Conservation (phyloP, 2,113 vertebrate genomes). For the Willisornis vidua region DNA sequence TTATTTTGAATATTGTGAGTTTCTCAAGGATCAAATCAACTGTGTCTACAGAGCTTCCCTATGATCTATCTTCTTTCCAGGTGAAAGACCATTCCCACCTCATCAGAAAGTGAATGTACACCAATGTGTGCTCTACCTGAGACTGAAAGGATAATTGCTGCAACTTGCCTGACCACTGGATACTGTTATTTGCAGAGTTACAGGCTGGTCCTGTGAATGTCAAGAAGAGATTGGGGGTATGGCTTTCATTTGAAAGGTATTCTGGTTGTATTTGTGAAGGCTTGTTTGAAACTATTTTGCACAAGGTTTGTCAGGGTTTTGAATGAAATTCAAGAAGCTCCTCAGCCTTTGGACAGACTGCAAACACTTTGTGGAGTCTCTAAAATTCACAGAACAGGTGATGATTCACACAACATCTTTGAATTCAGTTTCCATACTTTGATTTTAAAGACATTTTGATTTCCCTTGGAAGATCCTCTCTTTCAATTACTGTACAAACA, state of each 20-base stretch:
- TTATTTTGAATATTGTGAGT: conserved; percentile 28
- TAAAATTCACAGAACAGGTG: neutral
- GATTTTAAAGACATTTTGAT: neutral
- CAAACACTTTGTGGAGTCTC: neutral
- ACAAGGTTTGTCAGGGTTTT: neutral
- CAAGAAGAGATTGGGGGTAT: neutral
- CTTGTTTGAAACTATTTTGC: neutral
- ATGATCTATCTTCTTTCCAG: neutral
- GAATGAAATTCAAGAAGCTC: neutral
- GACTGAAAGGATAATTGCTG: conserved; percentile 41
- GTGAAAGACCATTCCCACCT: conserved; percentile 23
- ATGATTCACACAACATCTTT: neutral
- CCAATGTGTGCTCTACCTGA: conserved; percentile 20
- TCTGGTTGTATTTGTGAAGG: neutral
- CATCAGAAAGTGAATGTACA: conserved; percentile 46
- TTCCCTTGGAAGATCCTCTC: neutral
- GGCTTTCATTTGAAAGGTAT: neutral
- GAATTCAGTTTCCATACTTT: neutral
- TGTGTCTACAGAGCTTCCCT: neutral
- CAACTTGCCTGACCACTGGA: conserved; percentile 41
- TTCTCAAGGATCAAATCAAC: conserved; percentile 39
- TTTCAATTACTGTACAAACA: neutral
- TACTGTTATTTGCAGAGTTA: conserved; percentile 52
- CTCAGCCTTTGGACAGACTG: neutral
- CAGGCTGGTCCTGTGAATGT: conserved; percentile 21